Conservation (phyloP, 2,888 invertebrate genomes). For the Rambutsinella grinnellia region DNA sequence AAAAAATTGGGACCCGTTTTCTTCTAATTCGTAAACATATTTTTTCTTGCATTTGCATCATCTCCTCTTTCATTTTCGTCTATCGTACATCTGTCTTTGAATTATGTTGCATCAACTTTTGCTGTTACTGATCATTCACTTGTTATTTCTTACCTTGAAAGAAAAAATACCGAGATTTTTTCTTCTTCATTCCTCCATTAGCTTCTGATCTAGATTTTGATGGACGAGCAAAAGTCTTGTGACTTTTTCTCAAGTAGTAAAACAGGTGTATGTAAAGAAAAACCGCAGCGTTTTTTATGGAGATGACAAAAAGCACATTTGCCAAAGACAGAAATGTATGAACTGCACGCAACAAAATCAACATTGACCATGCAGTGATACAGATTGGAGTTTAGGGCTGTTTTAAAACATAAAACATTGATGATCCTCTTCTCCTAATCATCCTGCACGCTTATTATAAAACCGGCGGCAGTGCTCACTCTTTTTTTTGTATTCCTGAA, state of each 20-base stretch:
- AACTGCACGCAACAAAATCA: not conserved
- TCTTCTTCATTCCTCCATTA: slow-evolving; percentile 18
- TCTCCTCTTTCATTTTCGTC: not conserved
- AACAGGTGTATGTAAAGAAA: not conserved
- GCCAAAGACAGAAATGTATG: not conserved
- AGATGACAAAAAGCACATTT: not conserved
- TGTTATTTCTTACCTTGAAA: not conserved
- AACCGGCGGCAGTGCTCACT: not conserved
- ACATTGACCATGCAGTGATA: not conserved
- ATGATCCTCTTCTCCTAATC: not conserved
- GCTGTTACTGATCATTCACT: too few species aligned
- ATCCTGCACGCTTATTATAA: not conserved
- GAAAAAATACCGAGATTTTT: not conserved
- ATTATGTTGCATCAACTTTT: not conserved
- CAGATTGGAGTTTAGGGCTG: not conserved
- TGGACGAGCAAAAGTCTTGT: slow-evolving; percentile 39
- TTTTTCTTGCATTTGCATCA: not conserved
- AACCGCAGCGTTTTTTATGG: not conserved
- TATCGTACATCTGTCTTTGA: slow-evolving; percentile 8
- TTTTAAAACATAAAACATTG: too few species aligned
- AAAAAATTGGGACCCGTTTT: slow-evolving; percentile 48
- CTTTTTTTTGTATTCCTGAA: not conserved
- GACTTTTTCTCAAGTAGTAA: slow-evolving; percentile 7
- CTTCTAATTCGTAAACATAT: slow-evolving; percentile 16
- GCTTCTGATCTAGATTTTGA: slow-evolving; percentile 53